Conservation (phyloP, 2,888 invertebrate genomes). For the Hemistola chrysoprasaria region DNA sequence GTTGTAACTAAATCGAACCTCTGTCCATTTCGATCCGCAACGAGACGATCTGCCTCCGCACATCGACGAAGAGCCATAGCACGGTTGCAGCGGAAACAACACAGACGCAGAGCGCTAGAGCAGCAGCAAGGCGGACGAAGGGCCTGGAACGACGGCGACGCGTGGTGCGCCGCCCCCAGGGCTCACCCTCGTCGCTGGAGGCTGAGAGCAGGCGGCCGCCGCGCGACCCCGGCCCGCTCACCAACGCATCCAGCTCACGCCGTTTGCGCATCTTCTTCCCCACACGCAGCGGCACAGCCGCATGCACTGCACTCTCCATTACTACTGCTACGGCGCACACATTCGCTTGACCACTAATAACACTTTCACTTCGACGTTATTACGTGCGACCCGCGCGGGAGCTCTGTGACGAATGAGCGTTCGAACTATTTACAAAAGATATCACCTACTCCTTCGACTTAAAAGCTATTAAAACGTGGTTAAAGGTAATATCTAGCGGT, state of each 20-base stretch:
- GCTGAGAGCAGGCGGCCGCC: slow-evolving; percentile 83
- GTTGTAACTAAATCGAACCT: slow-evolving; percentile 64
- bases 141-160: slow-evolving; percentile 72
- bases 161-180: slow-evolving; percentile 64
- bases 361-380: slow-evolving; percentile 40
- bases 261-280: slow-evolving; percentile 90
- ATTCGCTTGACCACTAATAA: slow-evolving; percentile 44
- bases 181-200: slow-evolving; percentile 82
- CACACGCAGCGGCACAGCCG: slow-evolving; percentile 85
- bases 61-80: slow-evolving; percentile 86
- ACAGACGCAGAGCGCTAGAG: slow-evolving; percentile 83
- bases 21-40: slow-evolving; percentile 85
- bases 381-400: slow-evolving; percentile 49
- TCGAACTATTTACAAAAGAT: slow-evolving; percentile 27
- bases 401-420: slow-evolving; percentile 53
- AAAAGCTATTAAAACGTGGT: slow-evolving; percentile 31
- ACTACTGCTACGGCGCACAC: slow-evolving; percentile 65
- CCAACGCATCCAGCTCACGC: slow-evolving; percentile 88
- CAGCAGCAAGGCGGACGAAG: slow-evolving; percentile 82
- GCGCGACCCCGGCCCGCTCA: slow-evolving; percentile 76
- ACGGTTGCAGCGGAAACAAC: slow-evolving; percentile 85
- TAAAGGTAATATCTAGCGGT: slow-evolving; percentile 26
- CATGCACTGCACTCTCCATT: slow-evolving; percentile 82
- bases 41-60: slow-evolving; percentile 84
- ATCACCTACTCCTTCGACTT: slow-evolving; percentile 19